Percentiles rank a stretch among this genome's conserved stretches.
phyloP scores from a whole-genome alignment of 1,140 invertebrate genomes.

The Drosophila nigromelanica region DNA sequence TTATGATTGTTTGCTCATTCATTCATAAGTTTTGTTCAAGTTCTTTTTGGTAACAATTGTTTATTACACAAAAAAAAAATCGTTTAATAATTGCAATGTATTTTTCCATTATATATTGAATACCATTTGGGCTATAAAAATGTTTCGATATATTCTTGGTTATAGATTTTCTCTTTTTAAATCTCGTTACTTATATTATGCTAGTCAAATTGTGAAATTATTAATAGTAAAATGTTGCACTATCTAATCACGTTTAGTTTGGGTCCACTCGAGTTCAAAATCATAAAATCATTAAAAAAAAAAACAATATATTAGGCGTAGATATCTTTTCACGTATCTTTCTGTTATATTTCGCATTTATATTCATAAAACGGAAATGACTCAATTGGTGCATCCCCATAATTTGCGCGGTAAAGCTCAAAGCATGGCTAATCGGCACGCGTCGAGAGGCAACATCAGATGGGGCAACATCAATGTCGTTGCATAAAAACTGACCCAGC shows the following conservation, averaged over 20 bases:
- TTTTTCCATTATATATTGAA: conserved; percentile 4
- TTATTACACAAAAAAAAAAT: conserved; percentile 29
- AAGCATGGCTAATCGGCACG: conserved; percentile 70
- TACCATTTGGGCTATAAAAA: no score
- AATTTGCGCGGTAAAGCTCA: conserved; percentile 38
- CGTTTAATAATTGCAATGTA: conserved; percentile 23
- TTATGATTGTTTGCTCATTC: conserved; percentile 39
- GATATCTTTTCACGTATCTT: conserved; percentile 10
- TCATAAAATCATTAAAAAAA: conserved; percentile 15
- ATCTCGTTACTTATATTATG: no score
- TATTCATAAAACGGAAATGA: conserved; percentile 55
- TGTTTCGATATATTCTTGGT: no score
- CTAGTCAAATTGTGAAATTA: neutral
- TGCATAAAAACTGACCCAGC: conserved; percentile 47
- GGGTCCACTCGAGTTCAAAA: no score
- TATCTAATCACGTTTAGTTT: conserved; percentile 11
- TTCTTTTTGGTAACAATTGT: conserved; percentile 53
- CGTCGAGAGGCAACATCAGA: conserved; percentile 9
- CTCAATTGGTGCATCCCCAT: conserved; percentile 68
- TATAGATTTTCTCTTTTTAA: no score
- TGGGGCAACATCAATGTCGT: conserved; percentile 4
- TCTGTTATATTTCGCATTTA: neutral
- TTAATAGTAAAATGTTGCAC: conserved; percentile 1
- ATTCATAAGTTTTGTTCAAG: conserved; percentile 71
- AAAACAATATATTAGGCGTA: neutral